A percentile compares a stretch with the other conserved stretches of the same genome.
These are phyloP conservation scores for Lepidothrix coronata DNA, from an alignment of 2,113 vertebrate genomes.

Conservation along the genomic window DNA sequence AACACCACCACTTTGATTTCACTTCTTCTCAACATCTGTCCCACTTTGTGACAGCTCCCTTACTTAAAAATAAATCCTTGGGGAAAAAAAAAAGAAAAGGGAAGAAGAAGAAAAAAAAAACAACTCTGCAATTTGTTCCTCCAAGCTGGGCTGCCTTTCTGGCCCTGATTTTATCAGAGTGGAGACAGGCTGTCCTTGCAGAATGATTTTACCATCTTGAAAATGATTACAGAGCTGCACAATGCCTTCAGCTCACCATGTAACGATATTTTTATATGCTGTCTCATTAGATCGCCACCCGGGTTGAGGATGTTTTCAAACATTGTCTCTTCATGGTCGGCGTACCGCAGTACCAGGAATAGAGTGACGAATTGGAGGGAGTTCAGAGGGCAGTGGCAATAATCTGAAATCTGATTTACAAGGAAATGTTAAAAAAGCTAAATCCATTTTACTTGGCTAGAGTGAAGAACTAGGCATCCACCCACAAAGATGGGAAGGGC, in stretches of 20 bases:
- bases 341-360: not conserved
- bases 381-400: slow-evolving; percentile 57
- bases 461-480: not conserved
- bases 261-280: slow-evolving; percentile 41
- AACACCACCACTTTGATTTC: not conserved
- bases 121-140: slow-evolving; percentile 54
- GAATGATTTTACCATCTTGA: slow-evolving; percentile 62
- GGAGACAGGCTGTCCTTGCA: slow-evolving; percentile 68
- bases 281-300: slow-evolving; percentile 40
- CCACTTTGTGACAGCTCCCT: slow-evolving; percentile 21
- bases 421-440: slow-evolving; percentile 24
- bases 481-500: not conserved
- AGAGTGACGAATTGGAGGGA: slow-evolving; percentile 18
- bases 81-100: rapidly evolving
- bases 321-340: slow-evolving; percentile 32
- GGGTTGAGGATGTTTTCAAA: slow-evolving; percentile 44
- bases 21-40: slow-evolving; percentile 17
- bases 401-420: slow-evolving; percentile 62
- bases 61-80: slow-evolving; percentile 44
- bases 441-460: not conserved
- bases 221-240: slow-evolving; percentile 57
- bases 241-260: slow-evolving; percentile 41
- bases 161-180: slow-evolving; percentile 63
- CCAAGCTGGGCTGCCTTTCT: slow-evolving; percentile 54
- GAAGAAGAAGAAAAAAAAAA: not conserved